These are phyloP conservation scores for Sturnira hondurensis DNA, from an alignment of 2,113 vertebrate genomes.

Conservation along the genomic window DNA sequence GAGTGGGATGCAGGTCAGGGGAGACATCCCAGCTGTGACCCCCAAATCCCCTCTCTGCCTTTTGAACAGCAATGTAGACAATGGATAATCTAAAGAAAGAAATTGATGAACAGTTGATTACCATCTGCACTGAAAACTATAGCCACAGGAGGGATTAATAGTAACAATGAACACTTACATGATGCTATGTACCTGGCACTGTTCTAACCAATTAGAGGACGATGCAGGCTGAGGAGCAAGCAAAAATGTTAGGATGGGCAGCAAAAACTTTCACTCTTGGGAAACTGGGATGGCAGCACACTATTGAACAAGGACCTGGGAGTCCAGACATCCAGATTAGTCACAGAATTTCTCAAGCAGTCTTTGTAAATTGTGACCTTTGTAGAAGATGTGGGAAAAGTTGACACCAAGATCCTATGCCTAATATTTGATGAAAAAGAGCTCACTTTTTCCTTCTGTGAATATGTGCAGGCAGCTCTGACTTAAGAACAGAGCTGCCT, in stretches of 20 bases:
- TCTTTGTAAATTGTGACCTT: background rate
- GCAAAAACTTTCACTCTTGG: too few species aligned
- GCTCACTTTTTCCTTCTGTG: background rate
- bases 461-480: too few species aligned
- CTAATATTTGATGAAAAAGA: background rate
- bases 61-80: background rate
- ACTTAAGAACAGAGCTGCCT: background rate
- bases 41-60: background rate
- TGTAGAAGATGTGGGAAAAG: background rate
- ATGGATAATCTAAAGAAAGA: background rate
- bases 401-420: background rate
- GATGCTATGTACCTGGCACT: rapidly evolving
- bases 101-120: background rate
- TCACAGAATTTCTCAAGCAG: background rate
- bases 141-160: rapidly evolving
- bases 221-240: background rate
- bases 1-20: background rate
- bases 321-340: background rate
- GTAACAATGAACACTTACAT: rapidly evolving
- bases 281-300: background rate
- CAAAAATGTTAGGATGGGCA: background rate
- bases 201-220: background rate
- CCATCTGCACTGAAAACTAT: background rate
- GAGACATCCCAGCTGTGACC: background rate
- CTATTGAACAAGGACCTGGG: background rate